Evolutionary conservation across 2,113 vertebrate genomes (phyloP).

Genomic region (Apaloderma vittatum): DNA sequence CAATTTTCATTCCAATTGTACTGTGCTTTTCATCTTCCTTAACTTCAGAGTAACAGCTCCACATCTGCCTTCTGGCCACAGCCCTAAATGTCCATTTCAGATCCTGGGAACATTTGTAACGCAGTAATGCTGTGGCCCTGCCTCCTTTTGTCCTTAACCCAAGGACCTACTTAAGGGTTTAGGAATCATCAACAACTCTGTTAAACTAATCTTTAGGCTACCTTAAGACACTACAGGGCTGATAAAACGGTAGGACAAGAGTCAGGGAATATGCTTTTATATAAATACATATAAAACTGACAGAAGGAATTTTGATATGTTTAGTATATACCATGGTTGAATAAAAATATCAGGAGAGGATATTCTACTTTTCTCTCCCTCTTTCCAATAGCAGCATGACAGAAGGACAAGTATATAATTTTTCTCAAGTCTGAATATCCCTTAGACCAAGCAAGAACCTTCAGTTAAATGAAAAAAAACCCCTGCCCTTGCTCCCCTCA

Average conservation of each 20-base stretch:
- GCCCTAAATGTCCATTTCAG: not conserved
- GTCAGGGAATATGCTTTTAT: not conserved
- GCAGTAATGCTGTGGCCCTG: not conserved
- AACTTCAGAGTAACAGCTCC: not conserved
- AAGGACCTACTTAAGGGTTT: not conserved
- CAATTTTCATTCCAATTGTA: not conserved
- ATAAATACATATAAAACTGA: not conserved
- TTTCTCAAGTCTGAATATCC: not conserved
- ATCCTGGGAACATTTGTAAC: not conserved
- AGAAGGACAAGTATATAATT: not conserved
- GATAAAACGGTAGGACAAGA: not conserved
- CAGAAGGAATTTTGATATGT: fast-evolving
- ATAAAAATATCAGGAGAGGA: not conserved
- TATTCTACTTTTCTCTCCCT: not conserved
- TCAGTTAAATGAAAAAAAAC: not conserved
- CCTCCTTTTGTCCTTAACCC: not conserved
- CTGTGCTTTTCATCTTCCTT: not conserved
- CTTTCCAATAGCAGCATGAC: not conserved
- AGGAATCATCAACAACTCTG: not conserved
- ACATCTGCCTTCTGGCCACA: not conserved
- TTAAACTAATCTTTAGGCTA: not conserved
- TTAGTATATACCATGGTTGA: not conserved
- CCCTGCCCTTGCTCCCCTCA: not conserved
- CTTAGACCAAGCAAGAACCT: not conserved
- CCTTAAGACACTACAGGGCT: not conserved